Evolutionary conservation across 1,140 invertebrate species (phyloP).

Genomic region (Fopius arisanus): DNA sequence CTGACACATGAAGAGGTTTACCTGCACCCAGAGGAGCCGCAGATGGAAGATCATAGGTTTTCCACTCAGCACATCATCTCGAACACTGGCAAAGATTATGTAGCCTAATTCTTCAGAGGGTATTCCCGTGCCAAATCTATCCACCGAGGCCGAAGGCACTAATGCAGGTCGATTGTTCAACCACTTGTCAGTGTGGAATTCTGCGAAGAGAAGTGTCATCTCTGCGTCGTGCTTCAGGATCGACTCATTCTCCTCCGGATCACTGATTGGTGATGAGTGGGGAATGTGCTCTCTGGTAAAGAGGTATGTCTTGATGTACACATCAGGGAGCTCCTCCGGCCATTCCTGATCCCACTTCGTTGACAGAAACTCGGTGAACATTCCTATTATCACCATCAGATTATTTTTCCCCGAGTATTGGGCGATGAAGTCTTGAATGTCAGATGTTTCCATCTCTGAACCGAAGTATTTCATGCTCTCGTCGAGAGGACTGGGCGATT

Average conservation of each 20-base stretch:
- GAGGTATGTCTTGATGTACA: conserved; percentile 71
- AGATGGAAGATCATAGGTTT: conserved; percentile 57
- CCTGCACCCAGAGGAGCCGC: conserved; percentile 66
- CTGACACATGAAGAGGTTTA: conserved; percentile 64
- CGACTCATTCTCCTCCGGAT: conserved; percentile 60
- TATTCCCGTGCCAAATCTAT: conserved; percentile 54
- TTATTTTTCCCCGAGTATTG: conserved; percentile 65
- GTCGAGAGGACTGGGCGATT: conserved; percentile 50
- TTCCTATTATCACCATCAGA: conserved; percentile 71
- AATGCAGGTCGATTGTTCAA: conserved; percentile 64
- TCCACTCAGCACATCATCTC: conserved; percentile 54
- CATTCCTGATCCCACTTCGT: conserved; percentile 71
- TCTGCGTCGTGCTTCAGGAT: conserved; percentile 67
- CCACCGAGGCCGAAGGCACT: conserved; percentile 48
- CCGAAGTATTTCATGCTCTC: conserved; percentile 69
- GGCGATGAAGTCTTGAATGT: conserved; percentile 72
- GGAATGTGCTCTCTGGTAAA: conserved; percentile 60
- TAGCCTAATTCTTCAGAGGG: conserved; percentile 59
- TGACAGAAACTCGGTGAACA: conserved; percentile 68
- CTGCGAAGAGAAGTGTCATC: conserved; percentile 71
- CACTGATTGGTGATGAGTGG: conserved; percentile 65
- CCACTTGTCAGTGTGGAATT: conserved; percentile 70
- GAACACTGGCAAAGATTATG: conserved; percentile 60
- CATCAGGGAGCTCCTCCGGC: conserved; percentile 68
- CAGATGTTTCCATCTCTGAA: conserved; percentile 69